Conservation (phyloP, 2,888 invertebrate species). For the Bibio marci region DNA sequence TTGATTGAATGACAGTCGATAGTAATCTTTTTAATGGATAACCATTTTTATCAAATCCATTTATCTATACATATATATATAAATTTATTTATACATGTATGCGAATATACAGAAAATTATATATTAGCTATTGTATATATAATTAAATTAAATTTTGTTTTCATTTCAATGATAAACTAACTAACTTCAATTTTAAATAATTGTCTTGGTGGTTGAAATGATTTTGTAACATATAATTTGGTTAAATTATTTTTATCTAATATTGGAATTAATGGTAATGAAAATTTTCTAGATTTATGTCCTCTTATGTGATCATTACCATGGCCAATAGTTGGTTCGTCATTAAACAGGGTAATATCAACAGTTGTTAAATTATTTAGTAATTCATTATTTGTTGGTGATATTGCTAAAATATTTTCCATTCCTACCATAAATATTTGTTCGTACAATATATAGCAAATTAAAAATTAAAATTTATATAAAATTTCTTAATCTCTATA, state of each 20-base stretch:
- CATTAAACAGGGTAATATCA: conserved; percentile 14
- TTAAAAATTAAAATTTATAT: no score
- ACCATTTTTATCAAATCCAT: conserved; percentile 41
- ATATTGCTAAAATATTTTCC: conserved; percentile 16
- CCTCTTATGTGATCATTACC: conserved; percentile 15
- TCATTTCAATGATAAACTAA: no score
- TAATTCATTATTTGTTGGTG: conserved; percentile 15
- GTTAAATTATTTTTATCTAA: conserved; percentile 11
- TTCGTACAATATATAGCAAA: no score
- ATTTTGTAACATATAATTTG: conserved; percentile 33
- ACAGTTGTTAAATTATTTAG: conserved; percentile 17
- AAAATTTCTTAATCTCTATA: conserved; percentile 6
- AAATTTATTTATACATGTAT: neutral
- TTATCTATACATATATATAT: conserved; percentile 30
- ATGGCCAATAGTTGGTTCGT: conserved; percentile 23
- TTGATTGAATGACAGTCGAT: conserved; percentile 42
- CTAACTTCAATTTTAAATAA: conserved; percentile 46
- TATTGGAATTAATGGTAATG: conserved; percentile 10
- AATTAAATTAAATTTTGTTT: no score
- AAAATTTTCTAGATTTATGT: conserved; percentile 11
- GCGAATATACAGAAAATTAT: no score
- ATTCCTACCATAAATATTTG: conserved; percentile 12
- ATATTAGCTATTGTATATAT: no score
- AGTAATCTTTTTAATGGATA: conserved; percentile 43
- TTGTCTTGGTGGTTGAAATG: conserved; percentile 44